Conservation (phyloP, 2,113 vertebrate genomes). For the Baryphthengus martii region DNA sequence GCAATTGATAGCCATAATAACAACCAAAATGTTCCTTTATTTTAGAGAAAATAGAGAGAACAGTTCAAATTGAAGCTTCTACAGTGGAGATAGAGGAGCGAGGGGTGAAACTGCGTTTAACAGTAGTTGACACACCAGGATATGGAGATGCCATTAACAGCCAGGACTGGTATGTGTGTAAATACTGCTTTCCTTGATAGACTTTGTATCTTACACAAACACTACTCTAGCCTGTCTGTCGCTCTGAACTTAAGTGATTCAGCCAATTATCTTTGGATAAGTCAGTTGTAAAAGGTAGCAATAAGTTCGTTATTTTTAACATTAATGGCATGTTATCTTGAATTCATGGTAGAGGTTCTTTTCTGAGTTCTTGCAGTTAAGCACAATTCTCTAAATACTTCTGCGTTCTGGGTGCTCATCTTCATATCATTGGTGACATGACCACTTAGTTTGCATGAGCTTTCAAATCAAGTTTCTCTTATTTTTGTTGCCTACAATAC, state of each 20-base stretch:
- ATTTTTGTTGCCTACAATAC: not conserved
- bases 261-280: not conserved
- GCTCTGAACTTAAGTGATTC: not conserved
- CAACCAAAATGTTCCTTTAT: not conserved
- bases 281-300: not conserved
- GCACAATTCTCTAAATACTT: not conserved
- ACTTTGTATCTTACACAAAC: not conserved
- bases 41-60: slow-evolving; percentile 91
- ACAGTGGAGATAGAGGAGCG: slow-evolving; percentile 93
- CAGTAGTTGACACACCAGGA: slow-evolving; percentile 91
- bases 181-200: not conserved
- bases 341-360: not conserved
- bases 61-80: slow-evolving; percentile 92
- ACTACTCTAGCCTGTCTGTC: not conserved
- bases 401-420: not conserved
- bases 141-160: slow-evolving; percentile 94
- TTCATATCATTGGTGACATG: not conserved
- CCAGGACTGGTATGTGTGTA: slow-evolving; percentile 84
- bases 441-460: not conserved
- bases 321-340: not conserved
- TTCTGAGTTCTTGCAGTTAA: not conserved
- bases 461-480: not conserved
- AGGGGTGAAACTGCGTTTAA: slow-evolving; percentile 91
- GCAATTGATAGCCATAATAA: not conserved
- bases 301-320: not conserved